Base-by-base conservation (phyloP, 1,140 invertebrate species). In the Heliconius nattereri region DNA sequence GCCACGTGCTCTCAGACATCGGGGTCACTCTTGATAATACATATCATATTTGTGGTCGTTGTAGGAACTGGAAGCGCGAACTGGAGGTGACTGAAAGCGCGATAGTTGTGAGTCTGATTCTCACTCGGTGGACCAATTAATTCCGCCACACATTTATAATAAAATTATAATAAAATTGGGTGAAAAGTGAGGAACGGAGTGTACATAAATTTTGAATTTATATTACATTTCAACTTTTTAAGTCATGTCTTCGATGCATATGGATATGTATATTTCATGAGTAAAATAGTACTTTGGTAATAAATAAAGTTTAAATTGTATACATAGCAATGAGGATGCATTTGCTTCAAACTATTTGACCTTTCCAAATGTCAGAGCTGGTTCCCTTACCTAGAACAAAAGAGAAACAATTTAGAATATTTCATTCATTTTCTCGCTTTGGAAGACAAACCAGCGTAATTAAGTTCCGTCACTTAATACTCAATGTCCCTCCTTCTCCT, bases 361-460 rank as follows among this genome's bases (percentile, higher is more conserved):
- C 52, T 78, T 78, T 73, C 49, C 66, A 78, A 78, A 78, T 78
- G 70, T 45, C 76, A 73, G 3, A 70, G 66, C 66, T 32, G 23
- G 76, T 71, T 37, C 49, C 26, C 66, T 49, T 78, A 78, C 76
- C 76, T 78, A 49, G 35, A 78, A 78, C 29, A 66, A 66, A 66
- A 66, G 26, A 66, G 23, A 29, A 66, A 29, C 26, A 23, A 66
- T 66, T 66, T 26, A 29, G 29, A 66, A 66, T 66, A 66, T 66
- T 26, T 66, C 29, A 13, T 11, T 52, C 0, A 52, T 19, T 52
- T 52, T 20, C 49, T 52, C 8, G 49, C 49, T 20, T 20, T 7
- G 49, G 7, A 52, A 20, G 49, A 52, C 19, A 52, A 52, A 52
- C 19, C 5, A 35, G 49, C 49, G 49, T 7, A 0, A 19, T 52